A percentile compares a stretch with the other conserved stretches of the same genome.
These are phyloP conservation scores for Danio tinwini DNA, from an alignment of 2,797 vertebrate genomes.

Conservation along the genomic window DNA sequence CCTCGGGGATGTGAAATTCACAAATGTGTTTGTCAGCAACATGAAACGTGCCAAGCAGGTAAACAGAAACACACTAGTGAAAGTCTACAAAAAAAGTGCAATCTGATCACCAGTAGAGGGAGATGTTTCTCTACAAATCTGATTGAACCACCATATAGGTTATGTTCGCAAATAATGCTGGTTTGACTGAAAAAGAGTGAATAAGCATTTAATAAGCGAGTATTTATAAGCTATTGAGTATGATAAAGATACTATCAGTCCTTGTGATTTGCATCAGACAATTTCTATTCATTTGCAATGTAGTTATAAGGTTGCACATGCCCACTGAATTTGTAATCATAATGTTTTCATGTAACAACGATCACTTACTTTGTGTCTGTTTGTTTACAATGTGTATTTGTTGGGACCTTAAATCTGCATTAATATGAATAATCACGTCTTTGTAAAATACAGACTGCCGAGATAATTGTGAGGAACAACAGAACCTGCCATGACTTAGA, in stretches of 20 bases:
- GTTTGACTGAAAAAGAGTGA: not conserved
- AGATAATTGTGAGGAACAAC: constrained; percentile 83
- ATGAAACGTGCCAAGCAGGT: constrained; percentile 88
- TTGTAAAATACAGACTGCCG: constrained; percentile 80
- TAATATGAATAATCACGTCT: not conserved
- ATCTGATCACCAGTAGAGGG: constrained; percentile 13
- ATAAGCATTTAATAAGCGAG: not conserved
- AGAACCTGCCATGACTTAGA: constrained; percentile 76
- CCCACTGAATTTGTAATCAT: not conserved
- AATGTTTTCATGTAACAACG: not conserved
- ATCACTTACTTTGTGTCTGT: not conserved
- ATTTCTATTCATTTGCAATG: not conserved
- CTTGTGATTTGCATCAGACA: not conserved
- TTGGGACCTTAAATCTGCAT: not conserved
- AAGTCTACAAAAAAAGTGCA: constrained; percentile 11
- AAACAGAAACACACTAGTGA: constrained; percentile 13
- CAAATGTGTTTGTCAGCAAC: constrained; percentile 86
- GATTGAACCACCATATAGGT: not conserved
- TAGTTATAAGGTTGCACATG: not conserved
- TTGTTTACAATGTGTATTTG: not conserved
- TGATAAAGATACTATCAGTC: not conserved
- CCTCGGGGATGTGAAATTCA: constrained; percentile 84
- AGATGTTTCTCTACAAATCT: constrained; percentile 4
- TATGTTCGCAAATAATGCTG: not conserved
- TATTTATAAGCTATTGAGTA: not conserved